Percentiles rank a stretch among this genome's conserved stretches.
These are phyloP conservation scores for Diabrotica undecimpunctata DNA, from an alignment of 1,140 invertebrate species.

Conservation along the genomic window DNA sequence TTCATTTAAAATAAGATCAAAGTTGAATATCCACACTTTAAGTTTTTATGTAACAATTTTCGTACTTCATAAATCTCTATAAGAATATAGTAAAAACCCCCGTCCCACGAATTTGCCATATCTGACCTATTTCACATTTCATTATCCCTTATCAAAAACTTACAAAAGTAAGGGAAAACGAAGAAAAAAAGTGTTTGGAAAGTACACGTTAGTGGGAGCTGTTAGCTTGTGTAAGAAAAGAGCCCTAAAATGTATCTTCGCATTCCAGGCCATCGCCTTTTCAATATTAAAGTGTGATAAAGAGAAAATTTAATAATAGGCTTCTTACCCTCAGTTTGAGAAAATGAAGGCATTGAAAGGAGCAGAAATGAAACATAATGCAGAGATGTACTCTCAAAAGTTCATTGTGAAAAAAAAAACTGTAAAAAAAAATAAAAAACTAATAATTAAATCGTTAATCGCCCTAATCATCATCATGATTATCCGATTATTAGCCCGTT, in stretches of 20 bases:
- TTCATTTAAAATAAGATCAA: too few species aligned
- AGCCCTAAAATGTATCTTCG: background rate
- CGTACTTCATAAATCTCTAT: too few species aligned
- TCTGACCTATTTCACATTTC: background rate
- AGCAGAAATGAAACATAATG: background rate
- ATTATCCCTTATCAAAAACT: background rate
- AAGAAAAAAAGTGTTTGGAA: background rate
- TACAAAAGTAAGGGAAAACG: background rate
- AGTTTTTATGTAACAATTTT: too few species aligned
- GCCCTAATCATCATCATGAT: too few species aligned
- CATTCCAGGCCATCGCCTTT: background rate
- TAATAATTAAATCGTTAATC: too few species aligned
- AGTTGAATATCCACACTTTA: too few species aligned
- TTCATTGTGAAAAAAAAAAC: too few species aligned
- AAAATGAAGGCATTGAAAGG: constrained; percentile 2
- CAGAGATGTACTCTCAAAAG: background rate
- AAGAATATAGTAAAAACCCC: too few species aligned
- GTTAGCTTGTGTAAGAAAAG: background rate
- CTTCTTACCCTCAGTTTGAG: background rate
- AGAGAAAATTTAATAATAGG: constrained; percentile 1
- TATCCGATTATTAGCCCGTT: too few species aligned
- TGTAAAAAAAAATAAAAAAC: too few species aligned
- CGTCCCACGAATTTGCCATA: too few species aligned
- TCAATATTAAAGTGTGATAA: background rate
- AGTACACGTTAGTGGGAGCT: background rate